phyloP scores from a whole-genome alignment of 2,113 vertebrate species.

The Talpa occidentalis region DNA sequence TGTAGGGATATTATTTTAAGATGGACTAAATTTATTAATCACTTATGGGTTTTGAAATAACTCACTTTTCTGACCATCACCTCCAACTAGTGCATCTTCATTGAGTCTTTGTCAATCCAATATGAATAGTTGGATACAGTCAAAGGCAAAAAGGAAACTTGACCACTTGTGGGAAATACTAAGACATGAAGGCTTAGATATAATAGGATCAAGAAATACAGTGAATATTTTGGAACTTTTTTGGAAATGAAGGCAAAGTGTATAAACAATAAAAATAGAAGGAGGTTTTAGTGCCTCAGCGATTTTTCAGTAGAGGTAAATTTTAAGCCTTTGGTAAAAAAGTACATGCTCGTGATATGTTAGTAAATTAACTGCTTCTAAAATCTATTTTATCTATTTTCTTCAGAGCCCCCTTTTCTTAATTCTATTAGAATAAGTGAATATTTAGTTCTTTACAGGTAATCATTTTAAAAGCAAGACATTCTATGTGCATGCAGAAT shows the following conservation, averaged over 20 bases:
- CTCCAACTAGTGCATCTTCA: background rate
- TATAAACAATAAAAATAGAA: background rate
- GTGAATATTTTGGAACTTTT: background rate
- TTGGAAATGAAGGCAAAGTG: background rate
- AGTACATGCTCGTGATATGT: background rate
- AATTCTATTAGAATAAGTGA: background rate
- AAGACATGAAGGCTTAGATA: background rate
- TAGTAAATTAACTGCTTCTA: background rate
- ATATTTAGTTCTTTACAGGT: background rate
- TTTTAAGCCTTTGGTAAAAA: background rate
- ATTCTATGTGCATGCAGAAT: rapidly evolving
- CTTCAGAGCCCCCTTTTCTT: background rate
- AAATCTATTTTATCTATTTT: background rate
- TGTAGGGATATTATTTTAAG: background rate
- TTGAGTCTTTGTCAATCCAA: background rate
- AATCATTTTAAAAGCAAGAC: background rate
- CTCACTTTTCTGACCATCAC: background rate
- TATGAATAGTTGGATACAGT: background rate
- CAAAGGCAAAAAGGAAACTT: background rate
- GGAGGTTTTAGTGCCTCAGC: background rate
- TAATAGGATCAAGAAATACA: background rate
- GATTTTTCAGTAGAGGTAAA: background rate
- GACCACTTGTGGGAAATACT: background rate
- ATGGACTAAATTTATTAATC: background rate
- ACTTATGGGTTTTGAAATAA: background rate